phyloP scores from a whole-genome alignment of 2,113 vertebrate genomes.

The Halcyon senegalensis region DNA sequence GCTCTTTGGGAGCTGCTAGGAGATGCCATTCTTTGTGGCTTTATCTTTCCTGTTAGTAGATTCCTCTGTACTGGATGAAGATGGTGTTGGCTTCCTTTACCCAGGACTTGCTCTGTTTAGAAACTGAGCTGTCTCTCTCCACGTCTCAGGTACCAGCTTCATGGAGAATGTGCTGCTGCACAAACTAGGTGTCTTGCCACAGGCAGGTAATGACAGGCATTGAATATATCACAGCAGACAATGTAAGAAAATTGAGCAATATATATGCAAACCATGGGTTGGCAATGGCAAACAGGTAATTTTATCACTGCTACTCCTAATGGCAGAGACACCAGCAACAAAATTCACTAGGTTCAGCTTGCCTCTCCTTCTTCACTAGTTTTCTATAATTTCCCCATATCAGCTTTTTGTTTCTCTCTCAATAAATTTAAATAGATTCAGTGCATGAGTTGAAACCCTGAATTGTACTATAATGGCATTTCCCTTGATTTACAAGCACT shows the following conservation, averaged over 20 bases:
- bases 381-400: neutral
- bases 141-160: neutral
- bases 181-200: neutral
- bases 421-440: neutral
- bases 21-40: neutral
- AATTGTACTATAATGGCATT: neutral
- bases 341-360: neutral
- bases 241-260: neutral
- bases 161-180: neutral
- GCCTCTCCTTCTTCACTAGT: neutral
- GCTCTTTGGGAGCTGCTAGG: neutral
- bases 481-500: neutral
- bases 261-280: neutral
- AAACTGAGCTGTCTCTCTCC: neutral
- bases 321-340: neutral
- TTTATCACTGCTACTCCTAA: neutral
- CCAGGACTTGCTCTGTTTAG: neutral
- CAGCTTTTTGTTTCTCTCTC: neutral
- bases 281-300: neutral
- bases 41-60: neutral
- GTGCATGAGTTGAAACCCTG: neutral
- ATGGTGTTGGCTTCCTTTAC: neutral
- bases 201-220: neutral
- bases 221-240: neutral
- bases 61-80: neutral